Conservation (phyloP, 2,113 vertebrate genomes). For the Pipra filicauda region DNA sequence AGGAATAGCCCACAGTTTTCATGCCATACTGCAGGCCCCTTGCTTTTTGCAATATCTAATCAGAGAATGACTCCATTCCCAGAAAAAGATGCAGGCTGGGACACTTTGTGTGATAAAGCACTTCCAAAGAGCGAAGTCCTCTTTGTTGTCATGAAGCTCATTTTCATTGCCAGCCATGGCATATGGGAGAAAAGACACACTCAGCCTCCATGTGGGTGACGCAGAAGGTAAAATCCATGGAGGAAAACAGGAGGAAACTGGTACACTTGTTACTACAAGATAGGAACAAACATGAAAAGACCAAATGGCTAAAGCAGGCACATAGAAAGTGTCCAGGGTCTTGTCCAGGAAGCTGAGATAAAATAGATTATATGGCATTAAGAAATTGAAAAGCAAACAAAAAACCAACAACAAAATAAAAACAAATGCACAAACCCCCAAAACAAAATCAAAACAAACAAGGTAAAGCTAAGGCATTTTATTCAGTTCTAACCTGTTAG, state of each 20-base stretch:
- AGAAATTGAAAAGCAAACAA: background rate
- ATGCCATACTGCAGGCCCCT: background rate
- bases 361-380: background rate
- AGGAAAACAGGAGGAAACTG: background rate
- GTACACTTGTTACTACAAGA: background rate
- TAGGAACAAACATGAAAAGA: background rate
- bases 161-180: background rate
- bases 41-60: background rate
- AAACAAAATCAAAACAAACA: background rate
- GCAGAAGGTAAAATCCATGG: background rate
- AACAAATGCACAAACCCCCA: background rate
- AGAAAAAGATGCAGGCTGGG: background rate
- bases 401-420: background rate
- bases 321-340: background rate
- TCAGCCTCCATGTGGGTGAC: background rate
- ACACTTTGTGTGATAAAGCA: background rate
- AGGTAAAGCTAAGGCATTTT: background rate
- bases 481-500: background rate
- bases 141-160: background rate
- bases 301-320: background rate
- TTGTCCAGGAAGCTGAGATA: background rate
- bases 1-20: background rate
- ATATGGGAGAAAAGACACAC: background rate
- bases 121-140: background rate
- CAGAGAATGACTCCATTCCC: background rate